Percentiles rank a stretch among this genome's conserved stretches.
These are phyloP conservation scores for Papilio protenor DNA, from an alignment of 2,888 invertebrate species.

Conservation along the genomic window DNA sequence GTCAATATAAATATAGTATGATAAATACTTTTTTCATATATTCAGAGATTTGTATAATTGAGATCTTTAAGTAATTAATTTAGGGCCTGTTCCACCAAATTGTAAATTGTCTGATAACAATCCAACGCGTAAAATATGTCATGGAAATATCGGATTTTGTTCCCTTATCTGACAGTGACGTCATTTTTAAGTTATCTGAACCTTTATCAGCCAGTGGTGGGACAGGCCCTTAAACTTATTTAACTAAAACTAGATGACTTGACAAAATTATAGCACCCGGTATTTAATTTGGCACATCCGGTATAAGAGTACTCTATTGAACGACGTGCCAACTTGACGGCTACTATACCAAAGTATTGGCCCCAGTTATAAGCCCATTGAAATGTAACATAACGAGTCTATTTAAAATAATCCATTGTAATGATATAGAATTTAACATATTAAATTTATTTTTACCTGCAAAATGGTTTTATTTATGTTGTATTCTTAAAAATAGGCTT, in stretches of 20 bases:
- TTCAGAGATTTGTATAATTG: not conserved
- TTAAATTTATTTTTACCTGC: constrained; percentile 58
- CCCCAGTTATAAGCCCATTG: constrained; percentile 37
- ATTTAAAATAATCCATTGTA: constrained; percentile 45
- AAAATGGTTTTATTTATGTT: constrained; percentile 35
- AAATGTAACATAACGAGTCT: not conserved
- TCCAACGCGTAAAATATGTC: too few species aligned
- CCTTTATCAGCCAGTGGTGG: too few species aligned
- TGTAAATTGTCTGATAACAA: too few species aligned
- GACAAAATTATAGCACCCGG: not conserved
- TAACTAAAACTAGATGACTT: too few species aligned
- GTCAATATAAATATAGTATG: constrained; percentile 4
- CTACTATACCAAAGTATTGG: not conserved
- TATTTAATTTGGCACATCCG: not conserved
- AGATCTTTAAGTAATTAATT: not conserved
- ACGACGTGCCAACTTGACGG: not conserved
- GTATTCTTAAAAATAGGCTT: too few species aligned
- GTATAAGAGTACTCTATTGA: not conserved
- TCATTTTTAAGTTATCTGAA: too few species aligned
- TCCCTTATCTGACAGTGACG: too few species aligned
- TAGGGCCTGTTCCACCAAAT: too few species aligned
- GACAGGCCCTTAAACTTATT: too few species aligned
- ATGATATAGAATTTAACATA: constrained; percentile 47
- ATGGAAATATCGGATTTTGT: too few species aligned
- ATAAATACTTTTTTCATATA: not conserved